Evolutionary conservation across 2,797 vertebrate species (phyloP), one percentile per base, ranked within the genome.

Genomic region (Lacerta bilineata): DNA sequence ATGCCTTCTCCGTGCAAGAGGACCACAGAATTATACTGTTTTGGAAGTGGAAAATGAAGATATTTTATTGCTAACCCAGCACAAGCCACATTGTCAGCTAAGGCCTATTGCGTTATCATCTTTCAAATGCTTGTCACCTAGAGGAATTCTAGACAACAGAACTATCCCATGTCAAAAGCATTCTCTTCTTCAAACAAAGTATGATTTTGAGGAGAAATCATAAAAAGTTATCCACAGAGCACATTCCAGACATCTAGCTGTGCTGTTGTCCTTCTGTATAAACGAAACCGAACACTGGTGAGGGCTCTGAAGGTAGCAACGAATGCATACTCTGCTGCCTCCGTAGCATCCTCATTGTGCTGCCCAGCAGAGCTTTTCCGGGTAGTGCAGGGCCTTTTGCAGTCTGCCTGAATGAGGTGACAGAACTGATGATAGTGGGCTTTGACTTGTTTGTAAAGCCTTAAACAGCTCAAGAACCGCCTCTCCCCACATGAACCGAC

Each of bases 1-100:
- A 93, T 55, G 55, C 61, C 81, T 94, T 55, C 95, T 91, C 91
- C 66, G 6, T 79, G 93, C 90, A 93, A 55, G 50, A 55, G 50
- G 50, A 15, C 50, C 15, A 50, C 50, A 50, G 90, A 95, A 88
- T 46, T 46, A 41, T 92, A 93, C 72, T 91, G 89, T 96, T 91
- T 69, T 88, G 80, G 33, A 84, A 83, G 94, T 94, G 93, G 80
- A 84, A 93, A 93, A 86, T 20, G 43, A 82, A 84, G 41, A 87
- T 29, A 27, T n/a, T 64, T 90, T 86, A 61, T 77, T 89, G 87
- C 75, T 87, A 83, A 8, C 5, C 7, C 29, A 66, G 36, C 20
- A 18, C 17, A 81, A 92, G 64, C 66, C 23, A 15, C 50, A 55
- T 55, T 88, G 72, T 76, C 59, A 82, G 23, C 59, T 87, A 92